These are phyloP conservation scores for Electrona antarctica DNA, from an alignment of 2,113 vertebrate genomes.

Conservation along the genomic window DNA sequence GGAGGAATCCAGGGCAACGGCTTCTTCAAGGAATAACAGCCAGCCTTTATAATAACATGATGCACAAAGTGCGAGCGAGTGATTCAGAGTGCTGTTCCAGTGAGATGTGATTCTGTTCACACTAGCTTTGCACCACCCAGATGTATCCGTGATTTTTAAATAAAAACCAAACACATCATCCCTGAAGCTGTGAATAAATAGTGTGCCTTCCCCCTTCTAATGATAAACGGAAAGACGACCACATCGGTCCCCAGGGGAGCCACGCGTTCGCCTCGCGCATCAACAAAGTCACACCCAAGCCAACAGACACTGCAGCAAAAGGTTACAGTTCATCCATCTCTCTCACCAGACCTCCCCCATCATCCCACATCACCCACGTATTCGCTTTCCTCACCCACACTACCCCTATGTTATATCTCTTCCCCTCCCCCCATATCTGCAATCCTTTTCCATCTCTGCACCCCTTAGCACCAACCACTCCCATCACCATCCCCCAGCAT, in stretches of 20 bases:
- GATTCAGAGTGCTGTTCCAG: background rate
- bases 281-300: constrained; percentile 46
- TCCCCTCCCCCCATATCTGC: constrained; percentile 50
- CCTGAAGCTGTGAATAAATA: background rate
- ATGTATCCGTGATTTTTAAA: background rate
- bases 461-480: constrained; percentile 60
- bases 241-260: background rate
- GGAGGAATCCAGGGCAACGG: constrained; percentile 10
- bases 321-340: constrained; percentile 51
- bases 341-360: constrained; percentile 8
- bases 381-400: constrained; percentile 22
- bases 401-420: constrained; percentile 26
- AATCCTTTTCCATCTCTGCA: constrained; percentile 55
- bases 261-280: background rate
- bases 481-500: constrained; percentile 48
- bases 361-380: constrained; percentile 38
- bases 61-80: background rate
- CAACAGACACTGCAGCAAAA: constrained; percentile 50
- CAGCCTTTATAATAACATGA: background rate
- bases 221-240: constrained; percentile 12
- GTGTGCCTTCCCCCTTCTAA: background rate
- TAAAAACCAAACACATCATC: background rate
- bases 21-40: constrained; percentile 1
- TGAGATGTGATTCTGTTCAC: background rate
- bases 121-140: background rate